A percentile compares a stretch with the other conserved stretches of the same genome.
phyloP scores from a whole-genome alignment of 1,140 invertebrate genomes.

The Vollenhovia emeryi region DNA sequence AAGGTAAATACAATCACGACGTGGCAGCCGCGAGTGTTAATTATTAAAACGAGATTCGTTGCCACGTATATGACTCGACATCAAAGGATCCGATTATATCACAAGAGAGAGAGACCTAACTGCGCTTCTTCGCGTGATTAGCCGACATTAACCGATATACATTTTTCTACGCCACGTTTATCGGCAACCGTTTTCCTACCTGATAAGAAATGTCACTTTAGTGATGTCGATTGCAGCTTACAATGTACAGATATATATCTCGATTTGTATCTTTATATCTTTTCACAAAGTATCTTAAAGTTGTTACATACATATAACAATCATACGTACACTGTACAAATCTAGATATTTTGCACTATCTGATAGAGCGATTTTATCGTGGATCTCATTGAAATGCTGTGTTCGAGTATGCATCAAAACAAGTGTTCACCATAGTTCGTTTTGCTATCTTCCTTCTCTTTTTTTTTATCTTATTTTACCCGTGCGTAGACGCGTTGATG shows the following conservation, averaged over 20 bases:
- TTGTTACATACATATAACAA: not conserved
- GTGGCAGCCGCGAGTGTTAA: slow-evolving; percentile 6
- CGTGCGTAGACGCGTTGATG: too few species aligned
- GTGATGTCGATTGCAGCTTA: slow-evolving; percentile 14
- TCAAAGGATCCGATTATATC: not conserved
- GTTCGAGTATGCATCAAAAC: not conserved
- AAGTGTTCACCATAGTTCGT: not conserved
- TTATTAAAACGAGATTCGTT: slow-evolving; percentile 9
- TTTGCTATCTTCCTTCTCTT: not conserved
- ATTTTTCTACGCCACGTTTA: slow-evolving; percentile 33
- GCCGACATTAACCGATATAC: slow-evolving; percentile 37
- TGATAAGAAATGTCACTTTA: not conserved
- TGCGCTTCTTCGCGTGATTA: slow-evolving; percentile 37
- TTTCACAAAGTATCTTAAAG: slow-evolving; percentile 1
- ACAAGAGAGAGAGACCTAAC: slow-evolving; percentile 30
- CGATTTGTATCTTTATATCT: slow-evolving; percentile 14
- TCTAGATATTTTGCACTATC: not conserved
- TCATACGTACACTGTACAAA: not conserved
- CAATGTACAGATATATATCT: slow-evolving; percentile 19
- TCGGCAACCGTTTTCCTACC: slow-evolving; percentile 20
- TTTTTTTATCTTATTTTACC: too few species aligned
- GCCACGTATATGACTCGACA: not conserved
- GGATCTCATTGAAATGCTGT: slow-evolving; percentile 23
- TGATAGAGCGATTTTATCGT: not conserved
- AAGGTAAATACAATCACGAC: slow-evolving; percentile 70